Evolutionary conservation across 1,140 invertebrate species (phyloP).

Genomic region (Apis laboriosa): DNA sequence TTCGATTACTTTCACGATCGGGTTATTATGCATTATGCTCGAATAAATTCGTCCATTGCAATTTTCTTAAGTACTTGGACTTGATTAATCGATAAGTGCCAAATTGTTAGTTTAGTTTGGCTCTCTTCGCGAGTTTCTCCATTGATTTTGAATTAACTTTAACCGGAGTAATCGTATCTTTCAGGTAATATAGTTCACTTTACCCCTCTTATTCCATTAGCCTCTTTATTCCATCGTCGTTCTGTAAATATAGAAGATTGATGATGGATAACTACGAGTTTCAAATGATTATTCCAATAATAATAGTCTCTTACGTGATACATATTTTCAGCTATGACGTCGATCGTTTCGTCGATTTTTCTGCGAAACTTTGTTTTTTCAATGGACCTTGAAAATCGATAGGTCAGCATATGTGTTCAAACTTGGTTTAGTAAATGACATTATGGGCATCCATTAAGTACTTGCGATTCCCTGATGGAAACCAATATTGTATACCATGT

Average conservation of each 20-base stretch:
- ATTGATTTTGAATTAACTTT: neutral
- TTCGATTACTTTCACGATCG: constrained; percentile 5
- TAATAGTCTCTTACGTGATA: neutral
- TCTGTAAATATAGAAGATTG: neutral
- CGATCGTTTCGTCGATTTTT: neutral
- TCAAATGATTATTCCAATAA: neutral
- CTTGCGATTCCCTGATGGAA: neutral
- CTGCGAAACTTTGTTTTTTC: neutral
- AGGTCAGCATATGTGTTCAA: neutral
- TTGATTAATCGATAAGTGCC: neutral
- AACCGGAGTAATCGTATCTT: neutral
- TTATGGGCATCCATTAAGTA: neutral
- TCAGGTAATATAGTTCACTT: neutral
- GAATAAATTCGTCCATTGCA: neutral
- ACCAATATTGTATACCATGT: no score
- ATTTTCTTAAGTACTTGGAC: neutral
- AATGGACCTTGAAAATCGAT: neutral
- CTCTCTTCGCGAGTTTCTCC: neutral
- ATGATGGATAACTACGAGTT: neutral
- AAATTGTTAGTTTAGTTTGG: no score
- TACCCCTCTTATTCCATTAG: neutral
- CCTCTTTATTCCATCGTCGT: neutral
- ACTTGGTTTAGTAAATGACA: neutral
- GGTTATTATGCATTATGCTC: neutral
- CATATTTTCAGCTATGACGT: neutral